Conservation (phyloP, 2,797 vertebrate species). For the Dicrostonyx torquatus region DNA sequence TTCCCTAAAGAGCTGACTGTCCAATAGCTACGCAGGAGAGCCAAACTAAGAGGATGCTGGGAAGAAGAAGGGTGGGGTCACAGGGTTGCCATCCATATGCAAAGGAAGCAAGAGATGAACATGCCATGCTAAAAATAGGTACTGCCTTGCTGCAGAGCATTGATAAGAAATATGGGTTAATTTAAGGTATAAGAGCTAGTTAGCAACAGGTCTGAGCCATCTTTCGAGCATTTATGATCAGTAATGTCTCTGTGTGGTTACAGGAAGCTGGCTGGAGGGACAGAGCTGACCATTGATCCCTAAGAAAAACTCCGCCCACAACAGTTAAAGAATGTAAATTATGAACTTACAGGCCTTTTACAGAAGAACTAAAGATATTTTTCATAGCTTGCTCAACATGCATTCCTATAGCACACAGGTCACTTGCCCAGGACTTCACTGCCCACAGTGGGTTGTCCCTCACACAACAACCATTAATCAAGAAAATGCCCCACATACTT, state of each 20-base stretch:
- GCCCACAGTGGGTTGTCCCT: background rate
- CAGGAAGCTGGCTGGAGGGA: background rate
- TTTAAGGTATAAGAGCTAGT: background rate
- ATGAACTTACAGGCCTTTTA: background rate
- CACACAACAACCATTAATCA: background rate
- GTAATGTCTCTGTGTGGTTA: background rate
- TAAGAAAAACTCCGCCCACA: background rate
- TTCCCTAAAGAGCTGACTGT: background rate
- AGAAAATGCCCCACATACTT: background rate
- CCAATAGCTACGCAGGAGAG: background rate
- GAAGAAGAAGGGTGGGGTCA: background rate
- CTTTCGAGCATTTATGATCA: background rate
- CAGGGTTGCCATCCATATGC: background rate
- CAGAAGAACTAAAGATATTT: background rate
- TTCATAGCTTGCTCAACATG: background rate
- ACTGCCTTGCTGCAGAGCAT: background rate
- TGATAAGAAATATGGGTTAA: background rate
- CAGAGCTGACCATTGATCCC: background rate
- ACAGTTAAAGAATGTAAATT: background rate
- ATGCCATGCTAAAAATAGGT: background rate
- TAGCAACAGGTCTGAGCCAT: background rate
- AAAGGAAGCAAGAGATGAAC: background rate
- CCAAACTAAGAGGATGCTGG: background rate
- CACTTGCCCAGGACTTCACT: no score
- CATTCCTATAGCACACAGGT: background rate